These are phyloP conservation scores for Daktulosphaira vitifoliae DNA, from an alignment of 1,140 invertebrate species.

Conservation along the genomic window DNA sequence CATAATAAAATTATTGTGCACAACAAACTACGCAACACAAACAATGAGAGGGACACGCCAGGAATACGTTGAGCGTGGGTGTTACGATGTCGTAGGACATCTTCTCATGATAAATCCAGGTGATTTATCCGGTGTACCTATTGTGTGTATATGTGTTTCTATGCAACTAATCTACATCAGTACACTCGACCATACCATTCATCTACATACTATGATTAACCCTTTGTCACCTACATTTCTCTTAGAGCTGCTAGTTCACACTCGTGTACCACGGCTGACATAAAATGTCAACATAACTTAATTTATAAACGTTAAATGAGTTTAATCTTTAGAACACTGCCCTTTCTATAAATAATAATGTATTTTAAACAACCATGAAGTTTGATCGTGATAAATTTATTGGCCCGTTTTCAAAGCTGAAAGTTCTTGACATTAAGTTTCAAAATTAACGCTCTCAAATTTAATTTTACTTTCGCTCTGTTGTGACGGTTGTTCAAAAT, in stretches of 20 bases:
- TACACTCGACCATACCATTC: too few relatives aligned
- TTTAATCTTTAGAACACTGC: too few relatives aligned
- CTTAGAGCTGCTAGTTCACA: too few relatives aligned
- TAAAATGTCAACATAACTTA: too few relatives aligned
- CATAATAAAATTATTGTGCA: slow-evolving; percentile 17
- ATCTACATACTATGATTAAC: too few relatives aligned
- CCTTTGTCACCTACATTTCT: too few relatives aligned
- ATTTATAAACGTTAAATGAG: too few relatives aligned
- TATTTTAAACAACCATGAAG: too few relatives aligned
- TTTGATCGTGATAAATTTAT: too few relatives aligned
- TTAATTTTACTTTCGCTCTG: slow-evolving; percentile 4
- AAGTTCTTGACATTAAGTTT: neutral
- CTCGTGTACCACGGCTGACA: too few relatives aligned
- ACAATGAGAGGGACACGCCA: neutral
- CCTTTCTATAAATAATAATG: too few relatives aligned
- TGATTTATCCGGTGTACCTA: neutral
- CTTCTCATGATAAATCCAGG: slow-evolving; percentile 11
- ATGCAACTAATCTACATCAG: neutral
- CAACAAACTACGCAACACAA: neutral
- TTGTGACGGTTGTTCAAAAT: slow-evolving; percentile 3
- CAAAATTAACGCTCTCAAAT: neutral
- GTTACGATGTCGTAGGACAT: slow-evolving; percentile 17
- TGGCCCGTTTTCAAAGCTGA: neutral
- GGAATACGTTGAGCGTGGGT: neutral
- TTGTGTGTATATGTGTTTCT: neutral